phyloP scores from a whole-genome alignment of 1,140 invertebrate species.

The Tetragnatha versicolor region DNA sequence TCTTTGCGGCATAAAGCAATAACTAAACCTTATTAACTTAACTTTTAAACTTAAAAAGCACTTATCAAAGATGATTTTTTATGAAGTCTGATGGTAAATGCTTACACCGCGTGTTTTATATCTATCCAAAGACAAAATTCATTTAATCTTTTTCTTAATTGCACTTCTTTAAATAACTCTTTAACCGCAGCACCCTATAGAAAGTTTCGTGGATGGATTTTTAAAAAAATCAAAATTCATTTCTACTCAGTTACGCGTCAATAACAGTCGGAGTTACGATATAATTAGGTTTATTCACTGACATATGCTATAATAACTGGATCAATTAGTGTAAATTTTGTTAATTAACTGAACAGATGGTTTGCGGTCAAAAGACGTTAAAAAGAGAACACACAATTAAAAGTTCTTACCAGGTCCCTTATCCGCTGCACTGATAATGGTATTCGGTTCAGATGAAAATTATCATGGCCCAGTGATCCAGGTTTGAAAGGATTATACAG shows the following conservation, averaged over 20 bases:
- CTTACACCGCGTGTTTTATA: no score
- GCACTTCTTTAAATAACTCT: neutral
- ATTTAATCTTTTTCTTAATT: no score
- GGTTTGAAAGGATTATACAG: neutral
- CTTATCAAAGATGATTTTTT: no score
- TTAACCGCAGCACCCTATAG: neutral
- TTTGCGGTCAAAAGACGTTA: slow-evolving; percentile 14
- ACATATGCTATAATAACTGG: slow-evolving; percentile 1
- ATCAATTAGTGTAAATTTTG: slow-evolving; percentile 13
- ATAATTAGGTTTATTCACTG: neutral
- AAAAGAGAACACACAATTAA: neutral
- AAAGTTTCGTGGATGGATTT: neutral
- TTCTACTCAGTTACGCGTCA: neutral
- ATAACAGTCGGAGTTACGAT: neutral
- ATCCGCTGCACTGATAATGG: neutral
- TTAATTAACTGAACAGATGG: slow-evolving; percentile 24
- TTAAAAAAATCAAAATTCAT: neutral
- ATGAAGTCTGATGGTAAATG: no score
- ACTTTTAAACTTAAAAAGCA: no score
- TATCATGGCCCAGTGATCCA: slow-evolving; percentile 4
- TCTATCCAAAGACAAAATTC: no score
- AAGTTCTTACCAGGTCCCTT: neutral
- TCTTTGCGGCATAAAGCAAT: no score
- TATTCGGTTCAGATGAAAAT: neutral
- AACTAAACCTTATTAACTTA: no score